These are phyloP conservation scores for Notolabrus celidotus DNA, from an alignment of 2,797 vertebrate genomes.

Conservation along the genomic window DNA sequence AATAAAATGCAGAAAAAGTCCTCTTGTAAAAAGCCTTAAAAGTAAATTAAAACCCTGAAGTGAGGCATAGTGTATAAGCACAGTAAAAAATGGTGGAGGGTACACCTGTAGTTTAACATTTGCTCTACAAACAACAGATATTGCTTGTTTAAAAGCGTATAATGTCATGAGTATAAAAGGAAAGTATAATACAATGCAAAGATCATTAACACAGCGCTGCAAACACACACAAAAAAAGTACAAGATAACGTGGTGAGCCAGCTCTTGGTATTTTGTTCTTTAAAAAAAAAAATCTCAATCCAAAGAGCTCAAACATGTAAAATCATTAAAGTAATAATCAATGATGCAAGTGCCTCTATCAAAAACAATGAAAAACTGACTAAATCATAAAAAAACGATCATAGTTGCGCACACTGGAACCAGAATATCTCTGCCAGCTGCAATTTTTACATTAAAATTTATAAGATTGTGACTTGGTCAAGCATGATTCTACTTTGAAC, in stretches of 20 bases:
- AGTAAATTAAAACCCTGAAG: slow-evolving; percentile 69
- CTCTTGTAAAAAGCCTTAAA: slow-evolving; percentile 61
- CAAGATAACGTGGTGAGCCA: slow-evolving; percentile 41
- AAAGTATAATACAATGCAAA: slow-evolving; percentile 66
- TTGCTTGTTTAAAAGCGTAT: slow-evolving; percentile 78
- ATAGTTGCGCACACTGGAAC: slow-evolving; percentile 52
- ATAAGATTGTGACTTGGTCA: slow-evolving; percentile 57
- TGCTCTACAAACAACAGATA: slow-evolving; percentile 70
- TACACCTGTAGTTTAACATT: slow-evolving; percentile 59
- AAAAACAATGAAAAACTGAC: slow-evolving; percentile 55
- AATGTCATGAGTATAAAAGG: slow-evolving; percentile 66
- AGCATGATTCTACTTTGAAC: slow-evolving; percentile 64
- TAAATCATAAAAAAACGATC: slow-evolving; percentile 61
- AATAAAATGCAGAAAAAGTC: slow-evolving; percentile 43
- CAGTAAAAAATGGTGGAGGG: slow-evolving; percentile 44
- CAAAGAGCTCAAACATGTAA: slow-evolving; percentile 48
- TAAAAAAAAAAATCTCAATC: slow-evolving; percentile 22
- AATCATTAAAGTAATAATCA: slow-evolving; percentile 42
- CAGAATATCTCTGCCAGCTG: slow-evolving; percentile 63
- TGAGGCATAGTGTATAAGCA: slow-evolving; percentile 56
- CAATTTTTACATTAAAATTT: slow-evolving; percentile 53
- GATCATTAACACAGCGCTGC: slow-evolving; percentile 37
- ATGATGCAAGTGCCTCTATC: slow-evolving; percentile 49
- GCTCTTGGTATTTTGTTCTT: slow-evolving; percentile 46
- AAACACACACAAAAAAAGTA: slow-evolving; percentile 26